Percentiles rank a stretch among this genome's conserved stretches.
These are phyloP conservation scores for Asobara japonica DNA, from an alignment of 1,140 invertebrate species.

Conservation along the genomic window DNA sequence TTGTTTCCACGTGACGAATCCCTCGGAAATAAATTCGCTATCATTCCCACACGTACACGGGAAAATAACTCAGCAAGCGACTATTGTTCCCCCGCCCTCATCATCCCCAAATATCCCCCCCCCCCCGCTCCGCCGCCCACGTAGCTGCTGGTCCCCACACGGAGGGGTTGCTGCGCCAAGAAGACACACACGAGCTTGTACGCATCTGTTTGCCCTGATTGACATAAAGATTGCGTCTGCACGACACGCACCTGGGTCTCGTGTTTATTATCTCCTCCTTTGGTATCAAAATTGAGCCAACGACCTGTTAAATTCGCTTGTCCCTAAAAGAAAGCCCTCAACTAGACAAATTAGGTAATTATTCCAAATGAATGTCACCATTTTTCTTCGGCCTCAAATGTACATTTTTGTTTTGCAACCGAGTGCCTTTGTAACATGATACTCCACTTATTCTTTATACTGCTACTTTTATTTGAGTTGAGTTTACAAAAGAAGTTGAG, in stretches of 20 bases:
- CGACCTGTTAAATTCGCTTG: neutral
- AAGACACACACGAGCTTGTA: constrained; percentile 11
- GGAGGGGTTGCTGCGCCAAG: neutral
- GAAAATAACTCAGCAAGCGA: neutral
- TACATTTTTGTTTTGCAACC: neutral
- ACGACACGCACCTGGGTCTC: constrained; percentile 52
- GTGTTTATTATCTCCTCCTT: constrained; percentile 8
- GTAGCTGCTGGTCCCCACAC: neutral
- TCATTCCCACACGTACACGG: neutral
- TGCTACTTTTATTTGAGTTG: neutral
- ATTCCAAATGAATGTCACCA: neutral
- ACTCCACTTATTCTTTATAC: constrained; percentile 15
- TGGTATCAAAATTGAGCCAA: neutral
- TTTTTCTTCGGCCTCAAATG: too few species aligned
- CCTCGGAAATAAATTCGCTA: neutral
- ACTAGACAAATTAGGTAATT: neutral
- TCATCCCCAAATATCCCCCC: too few species aligned
- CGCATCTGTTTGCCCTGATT: constrained; percentile 59
- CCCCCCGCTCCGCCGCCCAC: neutral
- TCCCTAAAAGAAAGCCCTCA: neutral
- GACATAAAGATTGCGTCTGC: constrained; percentile 57
- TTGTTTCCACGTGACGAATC: too few species aligned
- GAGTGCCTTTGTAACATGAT: neutral
- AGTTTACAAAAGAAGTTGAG: neutral
- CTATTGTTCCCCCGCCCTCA: constrained; percentile 17